A percentile compares a stretch with the other conserved stretches of the same genome.
These are phyloP conservation scores for Coregonus suidteri DNA, from an alignment of 2,797 vertebrate species.

Conservation along the genomic window DNA sequence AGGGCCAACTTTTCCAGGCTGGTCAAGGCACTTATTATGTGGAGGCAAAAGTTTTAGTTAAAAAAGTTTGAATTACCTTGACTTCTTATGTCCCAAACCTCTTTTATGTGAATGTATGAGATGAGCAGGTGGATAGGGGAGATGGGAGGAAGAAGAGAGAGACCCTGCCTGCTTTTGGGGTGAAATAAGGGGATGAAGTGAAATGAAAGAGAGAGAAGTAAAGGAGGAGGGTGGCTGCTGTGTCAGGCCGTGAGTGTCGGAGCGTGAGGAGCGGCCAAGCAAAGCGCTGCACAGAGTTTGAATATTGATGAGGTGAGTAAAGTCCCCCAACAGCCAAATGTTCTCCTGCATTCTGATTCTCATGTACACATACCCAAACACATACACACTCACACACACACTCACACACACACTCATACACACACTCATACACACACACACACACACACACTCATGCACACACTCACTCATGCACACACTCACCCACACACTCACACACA, in stretches of 20 bases:
- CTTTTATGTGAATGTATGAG: background rate
- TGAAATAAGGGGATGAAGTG: background rate
- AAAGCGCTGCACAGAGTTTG: background rate
- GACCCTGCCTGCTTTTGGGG: background rate
- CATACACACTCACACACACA: slow-evolving; percentile 20
- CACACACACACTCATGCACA: too few species aligned
- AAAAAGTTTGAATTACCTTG: background rate
- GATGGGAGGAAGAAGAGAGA: background rate
- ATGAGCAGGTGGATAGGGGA: background rate
- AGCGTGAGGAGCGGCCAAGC: background rate
- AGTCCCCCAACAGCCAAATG: background rate
- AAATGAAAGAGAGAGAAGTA: background rate
- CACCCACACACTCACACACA: background rate
- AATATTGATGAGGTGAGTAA: slow-evolving; percentile 2
- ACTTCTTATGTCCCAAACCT: background rate
- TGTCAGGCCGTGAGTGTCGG: slow-evolving; percentile 1
- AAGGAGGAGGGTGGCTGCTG: background rate
- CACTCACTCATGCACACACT: too few species aligned
- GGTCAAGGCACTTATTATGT: background rate
- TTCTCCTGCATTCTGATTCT: background rate
- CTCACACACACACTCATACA: background rate
- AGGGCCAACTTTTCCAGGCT: background rate
- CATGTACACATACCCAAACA: background rate
- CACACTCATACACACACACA: background rate
- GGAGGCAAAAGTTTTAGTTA: background rate